Percentiles rank a stretch among this genome's conserved stretches.
Evolutionary conservation across 2,113 vertebrate genomes (phyloP).

Genomic region (Semnornis frantzii): DNA sequence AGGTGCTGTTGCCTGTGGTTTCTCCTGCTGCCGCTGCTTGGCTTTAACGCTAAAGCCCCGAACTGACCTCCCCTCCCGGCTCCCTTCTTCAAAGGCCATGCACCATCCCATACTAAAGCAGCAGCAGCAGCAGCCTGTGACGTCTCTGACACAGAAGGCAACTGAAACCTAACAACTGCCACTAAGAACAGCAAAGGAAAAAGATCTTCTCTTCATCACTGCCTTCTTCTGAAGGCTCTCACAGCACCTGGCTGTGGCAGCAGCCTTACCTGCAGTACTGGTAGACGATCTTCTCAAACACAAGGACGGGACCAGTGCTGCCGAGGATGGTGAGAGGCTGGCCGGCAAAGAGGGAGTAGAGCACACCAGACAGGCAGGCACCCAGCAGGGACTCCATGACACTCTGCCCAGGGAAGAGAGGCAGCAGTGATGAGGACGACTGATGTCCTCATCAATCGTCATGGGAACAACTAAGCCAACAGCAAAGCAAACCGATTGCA

Average conservation of each 20-base stretch:
- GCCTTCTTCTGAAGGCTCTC: neutral
- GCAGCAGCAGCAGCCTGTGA: neutral
- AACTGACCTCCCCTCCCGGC: too few species aligned
- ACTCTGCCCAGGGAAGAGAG: conserved; percentile 72
- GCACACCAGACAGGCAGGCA: conserved; percentile 93
- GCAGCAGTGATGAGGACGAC: neutral
- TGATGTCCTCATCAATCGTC: rapidly evolving
- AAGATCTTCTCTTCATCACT: neutral
- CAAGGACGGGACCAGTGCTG: conserved; percentile 93
- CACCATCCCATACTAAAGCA: neutral
- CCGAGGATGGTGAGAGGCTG: conserved; percentile 96
- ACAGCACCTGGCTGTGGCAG: neutral
- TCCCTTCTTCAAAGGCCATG: neutral
- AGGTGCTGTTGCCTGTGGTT: too few species aligned
- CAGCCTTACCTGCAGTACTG: conserved; percentile 94
- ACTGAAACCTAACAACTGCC: neutral
- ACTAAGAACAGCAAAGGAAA: neutral
- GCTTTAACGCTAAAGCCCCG: too few species aligned
- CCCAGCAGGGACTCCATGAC: conserved; percentile 82
- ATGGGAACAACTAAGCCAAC: too few species aligned
- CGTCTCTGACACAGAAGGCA: neutral
- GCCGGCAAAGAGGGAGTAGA: conserved; percentile 92
- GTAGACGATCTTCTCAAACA: conserved; percentile 98
- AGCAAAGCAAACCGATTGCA: neutral
- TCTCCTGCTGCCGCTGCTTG: too few species aligned